Evolutionary conservation across 2,888 invertebrate genomes (phyloP).

Genomic region (Trypoxylon attenuatum): DNA sequence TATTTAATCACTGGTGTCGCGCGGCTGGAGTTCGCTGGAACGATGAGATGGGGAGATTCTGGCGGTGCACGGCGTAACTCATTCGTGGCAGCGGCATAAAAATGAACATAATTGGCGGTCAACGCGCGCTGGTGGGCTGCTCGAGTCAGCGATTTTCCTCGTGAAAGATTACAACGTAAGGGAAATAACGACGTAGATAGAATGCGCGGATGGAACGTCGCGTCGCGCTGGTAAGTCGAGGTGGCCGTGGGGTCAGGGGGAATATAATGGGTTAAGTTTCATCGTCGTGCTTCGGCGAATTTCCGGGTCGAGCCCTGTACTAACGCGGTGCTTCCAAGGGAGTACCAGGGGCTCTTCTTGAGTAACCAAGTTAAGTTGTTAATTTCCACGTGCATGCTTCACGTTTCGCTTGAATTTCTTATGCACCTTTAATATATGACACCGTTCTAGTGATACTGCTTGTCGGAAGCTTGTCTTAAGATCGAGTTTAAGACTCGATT

Average conservation of each 20-base stretch:
- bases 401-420: constrained; percentile 58
- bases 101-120: constrained; percentile 30
- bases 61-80: not conserved
- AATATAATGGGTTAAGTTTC: constrained; percentile 68
- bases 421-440: constrained; percentile 28
- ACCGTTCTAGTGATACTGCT: not conserved
- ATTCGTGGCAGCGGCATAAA: constrained; percentile 3
- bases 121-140: constrained; percentile 18
- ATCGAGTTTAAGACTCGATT: too few relatives aligned
- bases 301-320: constrained; percentile 59
- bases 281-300: constrained; percentile 63
- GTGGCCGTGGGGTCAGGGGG: constrained; percentile 31
- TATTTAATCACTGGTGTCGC: not conserved
- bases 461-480: too few relatives aligned
- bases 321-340: constrained; percentile 52
- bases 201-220: constrained; percentile 34
- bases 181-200: constrained; percentile 56
- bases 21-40: not conserved
- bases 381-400: constrained; percentile 58
- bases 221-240: too few relatives aligned
- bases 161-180: constrained; percentile 53
- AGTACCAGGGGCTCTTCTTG: constrained; percentile 51
- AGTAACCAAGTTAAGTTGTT: constrained; percentile 62
- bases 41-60: not conserved
- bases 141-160: constrained; percentile 40